These are phyloP conservation scores for Spodoptera picta DNA, from an alignment of 2,888 invertebrate genomes.

Conservation along the genomic window DNA sequence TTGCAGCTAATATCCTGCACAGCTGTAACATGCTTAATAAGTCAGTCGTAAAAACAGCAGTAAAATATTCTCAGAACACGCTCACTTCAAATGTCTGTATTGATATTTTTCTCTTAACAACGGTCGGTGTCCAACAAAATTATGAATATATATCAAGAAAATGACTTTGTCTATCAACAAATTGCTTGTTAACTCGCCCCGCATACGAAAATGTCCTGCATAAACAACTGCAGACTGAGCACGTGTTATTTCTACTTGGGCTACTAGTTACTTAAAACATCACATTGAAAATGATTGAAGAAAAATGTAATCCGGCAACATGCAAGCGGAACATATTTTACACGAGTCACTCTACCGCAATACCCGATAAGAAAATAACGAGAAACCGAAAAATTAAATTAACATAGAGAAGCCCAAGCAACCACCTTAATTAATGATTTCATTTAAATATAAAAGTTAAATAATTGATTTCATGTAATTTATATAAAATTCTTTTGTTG, in stretches of 20 bases:
- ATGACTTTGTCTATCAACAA: not conserved
- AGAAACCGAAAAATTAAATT: constrained; percentile 42
- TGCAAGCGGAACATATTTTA: constrained; percentile 65
- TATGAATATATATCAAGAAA: constrained; percentile 22
- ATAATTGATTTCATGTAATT: not conserved
- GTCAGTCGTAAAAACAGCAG: constrained; percentile 72
- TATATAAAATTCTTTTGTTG: constrained; percentile 59
- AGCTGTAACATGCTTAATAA: constrained; percentile 76
- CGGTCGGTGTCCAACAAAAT: constrained; percentile 37
- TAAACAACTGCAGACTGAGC: constrained; percentile 1
- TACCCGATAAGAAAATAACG: constrained; percentile 62
- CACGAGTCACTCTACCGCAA: constrained; percentile 59
- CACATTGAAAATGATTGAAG: constrained; percentile 58
- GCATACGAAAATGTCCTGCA: too few species aligned
- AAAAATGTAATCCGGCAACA: constrained; percentile 53
- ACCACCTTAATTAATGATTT: constrained; percentile 33
- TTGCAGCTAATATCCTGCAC: constrained; percentile 82
- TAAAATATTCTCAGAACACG: constrained; percentile 71
- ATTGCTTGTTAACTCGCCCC: too few species aligned
- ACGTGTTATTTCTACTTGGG: constrained; percentile 31
- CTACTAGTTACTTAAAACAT: constrained; percentile 33
- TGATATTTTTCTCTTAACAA: constrained; percentile 57
- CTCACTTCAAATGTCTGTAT: constrained; percentile 55
- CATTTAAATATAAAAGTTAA: constrained; percentile 14
- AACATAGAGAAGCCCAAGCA: constrained; percentile 31